Evolutionary conservation across 2,113 vertebrate genomes (phyloP), one percentile per base, ranked within the genome.

Genomic region (Thomomys bottae): DNA sequence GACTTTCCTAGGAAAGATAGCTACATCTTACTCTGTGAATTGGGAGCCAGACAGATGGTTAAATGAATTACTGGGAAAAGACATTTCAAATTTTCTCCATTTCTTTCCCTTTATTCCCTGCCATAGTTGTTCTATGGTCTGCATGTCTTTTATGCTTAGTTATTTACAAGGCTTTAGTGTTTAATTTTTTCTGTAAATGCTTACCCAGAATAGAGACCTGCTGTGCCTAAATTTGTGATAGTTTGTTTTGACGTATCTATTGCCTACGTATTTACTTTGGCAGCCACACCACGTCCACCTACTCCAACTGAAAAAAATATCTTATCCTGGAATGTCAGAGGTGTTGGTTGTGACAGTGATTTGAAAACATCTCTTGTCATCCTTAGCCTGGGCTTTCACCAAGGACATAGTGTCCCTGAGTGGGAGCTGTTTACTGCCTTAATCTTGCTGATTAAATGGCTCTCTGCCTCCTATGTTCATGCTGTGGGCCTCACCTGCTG

Each of bases 181-280:
- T 86, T 42, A 11, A 38, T 90, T 84, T 84, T 91, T 87, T 17
- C 40, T 85, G 38, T 68, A 84, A 38, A 36, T 59, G 34, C 18
- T 79, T 40, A 59, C 40, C 23, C 68, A 21, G 40, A 64, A 86
- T 90, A 67, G 36, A 34, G 67, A 34, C 67, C 82, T 61, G 6
- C 40, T 45, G 15, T 42, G 82, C 32, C 40, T 94, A 83, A 30
- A 42, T 73, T 94, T 63, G 77, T 83, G 54, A 59, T 36, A 23
- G 24, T 72, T 91, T 89, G 6, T 88, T 92, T 91, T 82, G 38
- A 91, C 23, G 26, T 8, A 9, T 80, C 12, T 67, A 45, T 71
- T 90, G 40, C 28, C 61, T 86, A 3, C 14, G 38, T 61, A 30
- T 18, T 92, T 79, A 36, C 70, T 82, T 76, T 21, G 10, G 63